A percentile compares a stretch with the other conserved stretches of the same genome.
Conservation (phyloP, 2,888 invertebrate genomes). For the Lomographa bimaculata region DNA sequence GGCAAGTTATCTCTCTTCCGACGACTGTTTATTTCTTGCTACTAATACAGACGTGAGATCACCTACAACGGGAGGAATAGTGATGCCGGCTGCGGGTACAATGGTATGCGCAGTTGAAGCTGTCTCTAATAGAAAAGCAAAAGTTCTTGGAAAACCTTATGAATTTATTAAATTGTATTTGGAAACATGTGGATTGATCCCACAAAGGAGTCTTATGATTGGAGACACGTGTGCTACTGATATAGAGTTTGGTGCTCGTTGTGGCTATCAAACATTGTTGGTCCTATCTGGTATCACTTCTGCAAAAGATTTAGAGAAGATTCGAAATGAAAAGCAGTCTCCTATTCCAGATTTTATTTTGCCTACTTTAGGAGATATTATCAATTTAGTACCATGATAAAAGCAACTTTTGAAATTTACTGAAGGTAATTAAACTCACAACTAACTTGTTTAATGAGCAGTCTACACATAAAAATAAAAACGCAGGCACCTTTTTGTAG, state of each 20-base stretch:
- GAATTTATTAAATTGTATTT: constrained; percentile 89
- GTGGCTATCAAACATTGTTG: constrained; percentile 94
- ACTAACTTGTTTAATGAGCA: no score
- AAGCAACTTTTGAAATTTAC: constrained; percentile 22
- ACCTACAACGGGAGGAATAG: constrained; percentile 84
- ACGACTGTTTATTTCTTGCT: constrained; percentile 92
- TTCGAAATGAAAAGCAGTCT: constrained; percentile 78
- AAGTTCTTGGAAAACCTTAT: constrained; percentile 96
- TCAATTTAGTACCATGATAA: constrained; percentile 77
- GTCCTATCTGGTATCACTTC: constrained; percentile 94
- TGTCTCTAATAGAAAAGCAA: constrained; percentile 90
- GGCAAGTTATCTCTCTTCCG: constrained; percentile 92
- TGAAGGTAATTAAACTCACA: no score
- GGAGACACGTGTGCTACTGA: constrained; percentile 95
- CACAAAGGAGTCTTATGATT: constrained; percentile 94
- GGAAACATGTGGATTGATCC: constrained; percentile 88
- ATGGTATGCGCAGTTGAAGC: constrained; percentile 93
- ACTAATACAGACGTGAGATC: constrained; percentile 96
- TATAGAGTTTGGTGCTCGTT: constrained; percentile 93
- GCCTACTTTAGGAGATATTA: constrained; percentile 88
- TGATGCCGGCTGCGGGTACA: constrained; percentile 92
- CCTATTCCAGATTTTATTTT: constrained; percentile 88
- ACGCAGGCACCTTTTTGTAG: no score
- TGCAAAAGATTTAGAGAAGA: constrained; percentile 83
- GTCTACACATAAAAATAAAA: no score